phyloP scores from a whole-genome alignment of 2,113 vertebrate species.

The Alces alces region DNA sequence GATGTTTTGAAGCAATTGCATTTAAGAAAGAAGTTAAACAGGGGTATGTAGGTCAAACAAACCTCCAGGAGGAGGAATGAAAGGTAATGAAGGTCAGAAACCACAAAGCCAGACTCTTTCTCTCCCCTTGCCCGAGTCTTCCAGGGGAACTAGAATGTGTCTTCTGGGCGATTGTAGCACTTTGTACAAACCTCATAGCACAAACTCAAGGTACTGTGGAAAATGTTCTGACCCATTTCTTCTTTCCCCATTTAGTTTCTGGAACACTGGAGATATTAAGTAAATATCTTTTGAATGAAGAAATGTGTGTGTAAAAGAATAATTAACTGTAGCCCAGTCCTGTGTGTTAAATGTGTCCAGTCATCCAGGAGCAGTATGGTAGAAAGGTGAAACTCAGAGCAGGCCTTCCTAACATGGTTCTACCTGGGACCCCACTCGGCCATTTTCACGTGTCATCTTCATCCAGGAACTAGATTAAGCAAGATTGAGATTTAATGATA shows the following conservation, averaged over 20 bases:
- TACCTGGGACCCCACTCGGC: not conserved
- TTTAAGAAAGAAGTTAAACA: not conserved
- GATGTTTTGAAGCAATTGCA: not conserved
- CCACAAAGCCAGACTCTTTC: not conserved
- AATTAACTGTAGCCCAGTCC: not conserved
- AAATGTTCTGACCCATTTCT: not conserved
- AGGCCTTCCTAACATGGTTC: too few relatives aligned
- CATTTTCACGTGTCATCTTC: not conserved
- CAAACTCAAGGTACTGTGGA: not conserved
- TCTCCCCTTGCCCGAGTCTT: not conserved
- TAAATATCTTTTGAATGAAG: not conserved
- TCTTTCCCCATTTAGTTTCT: not conserved
- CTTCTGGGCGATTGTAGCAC: not conserved
- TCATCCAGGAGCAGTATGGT: not conserved
- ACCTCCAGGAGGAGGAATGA: not conserved
- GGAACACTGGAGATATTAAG: not conserved
- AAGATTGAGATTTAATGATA: not conserved
- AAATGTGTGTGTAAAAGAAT: too few relatives aligned
- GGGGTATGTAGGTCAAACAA: not conserved
- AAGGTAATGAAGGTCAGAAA: not conserved
- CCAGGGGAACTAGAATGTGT: not conserved
- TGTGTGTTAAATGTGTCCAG: not conserved
- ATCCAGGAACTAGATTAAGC: not conserved
- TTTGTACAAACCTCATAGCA: not conserved
- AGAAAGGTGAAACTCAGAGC: not conserved